phyloP scores from a whole-genome alignment of 1,140 invertebrate genomes.

The Drosophila cardini region DNA sequence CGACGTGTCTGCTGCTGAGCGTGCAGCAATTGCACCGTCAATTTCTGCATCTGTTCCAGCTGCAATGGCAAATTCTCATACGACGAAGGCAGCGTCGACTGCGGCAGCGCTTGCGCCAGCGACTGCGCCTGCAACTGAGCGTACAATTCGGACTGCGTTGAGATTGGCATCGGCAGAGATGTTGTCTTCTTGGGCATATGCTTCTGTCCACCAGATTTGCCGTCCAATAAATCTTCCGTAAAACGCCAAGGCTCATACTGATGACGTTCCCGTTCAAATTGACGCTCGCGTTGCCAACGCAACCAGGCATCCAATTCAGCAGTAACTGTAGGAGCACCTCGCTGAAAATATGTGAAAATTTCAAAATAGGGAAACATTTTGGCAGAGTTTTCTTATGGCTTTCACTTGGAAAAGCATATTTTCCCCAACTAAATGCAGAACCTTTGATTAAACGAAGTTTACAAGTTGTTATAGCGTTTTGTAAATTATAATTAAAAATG shows the following conservation, averaged over 20 bases:
- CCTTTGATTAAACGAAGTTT: too few relatives aligned
- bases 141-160: neutral
- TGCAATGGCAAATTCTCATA: neutral
- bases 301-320: conserved; percentile 25
- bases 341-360: neutral
- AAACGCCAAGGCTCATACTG: conserved; percentile 28
- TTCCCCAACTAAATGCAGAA: too few relatives aligned
- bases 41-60: conserved; percentile 6
- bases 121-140: neutral
- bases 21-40: conserved; percentile 14
- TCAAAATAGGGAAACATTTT: too few relatives aligned
- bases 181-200: neutral
- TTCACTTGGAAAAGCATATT: too few relatives aligned
- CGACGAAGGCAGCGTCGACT: neutral
- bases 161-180: neutral
- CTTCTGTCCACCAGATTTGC: neutral
- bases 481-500: too few relatives aligned
- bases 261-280: conserved; percentile 31
- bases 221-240: conserved; percentile 6
- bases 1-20: conserved; percentile 22
- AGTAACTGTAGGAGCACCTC: neutral
- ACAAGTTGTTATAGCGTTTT: too few relatives aligned
- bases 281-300: conserved; percentile 28
- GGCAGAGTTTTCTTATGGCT: too few relatives aligned
- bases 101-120: neutral